Percentiles rank a stretch among this genome's conserved stretches.
Conservation (phyloP, 2,797 vertebrate species). For the Thamnophis elegans region DNA sequence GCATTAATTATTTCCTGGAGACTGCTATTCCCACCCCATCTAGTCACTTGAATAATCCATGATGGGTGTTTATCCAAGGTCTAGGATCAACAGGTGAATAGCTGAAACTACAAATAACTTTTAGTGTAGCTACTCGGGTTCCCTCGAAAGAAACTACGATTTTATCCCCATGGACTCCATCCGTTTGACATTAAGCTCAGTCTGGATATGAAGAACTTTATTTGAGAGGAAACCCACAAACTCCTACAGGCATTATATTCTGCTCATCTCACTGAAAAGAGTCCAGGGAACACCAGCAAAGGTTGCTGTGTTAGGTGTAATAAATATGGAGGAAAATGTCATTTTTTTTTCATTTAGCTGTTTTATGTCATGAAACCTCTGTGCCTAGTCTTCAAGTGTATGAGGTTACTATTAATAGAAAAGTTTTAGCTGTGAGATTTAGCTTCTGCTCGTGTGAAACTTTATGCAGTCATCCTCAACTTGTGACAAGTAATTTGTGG, state of each 20-base stretch:
- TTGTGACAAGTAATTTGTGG: not conserved
- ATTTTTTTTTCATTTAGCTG: not conserved
- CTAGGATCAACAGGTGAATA: not conserved
- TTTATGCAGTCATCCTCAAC: not conserved
- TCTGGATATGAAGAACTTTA: not conserved
- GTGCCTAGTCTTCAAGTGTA: not conserved
- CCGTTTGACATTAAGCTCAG: not conserved
- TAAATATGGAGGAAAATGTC: not conserved
- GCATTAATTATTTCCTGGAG: not conserved
- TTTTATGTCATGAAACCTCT: not conserved
- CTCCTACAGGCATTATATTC: not conserved
- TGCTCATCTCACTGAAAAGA: not conserved
- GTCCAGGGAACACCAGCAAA: not conserved
- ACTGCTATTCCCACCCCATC: not conserved
- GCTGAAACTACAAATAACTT: not conserved
- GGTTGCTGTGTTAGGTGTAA: not conserved
- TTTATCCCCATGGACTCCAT: not conserved
- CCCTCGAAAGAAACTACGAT: not conserved
- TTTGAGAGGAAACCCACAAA: not conserved
- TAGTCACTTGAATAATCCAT: not conserved
- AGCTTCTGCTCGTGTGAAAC: not conserved
- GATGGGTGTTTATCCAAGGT: not conserved
- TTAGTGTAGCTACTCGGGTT: not conserved
- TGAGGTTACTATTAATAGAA: not conserved
- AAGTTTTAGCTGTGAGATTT: not conserved